These are phyloP conservation scores for Tangara arthus DNA, from an alignment of 2,797 vertebrate species.

Conservation along the genomic window DNA sequence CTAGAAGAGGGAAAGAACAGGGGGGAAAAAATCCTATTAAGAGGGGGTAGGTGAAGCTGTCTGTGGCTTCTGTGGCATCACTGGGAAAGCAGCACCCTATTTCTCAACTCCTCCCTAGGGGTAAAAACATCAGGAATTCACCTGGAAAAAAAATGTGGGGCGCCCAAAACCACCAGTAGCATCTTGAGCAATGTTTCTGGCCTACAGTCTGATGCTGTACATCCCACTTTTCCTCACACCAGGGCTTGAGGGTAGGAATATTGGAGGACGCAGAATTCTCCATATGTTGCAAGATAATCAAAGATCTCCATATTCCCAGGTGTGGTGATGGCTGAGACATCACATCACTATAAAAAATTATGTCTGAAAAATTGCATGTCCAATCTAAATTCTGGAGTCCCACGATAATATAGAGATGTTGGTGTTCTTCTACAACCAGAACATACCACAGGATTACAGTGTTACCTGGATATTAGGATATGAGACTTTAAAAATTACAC, in stretches of 20 bases:
- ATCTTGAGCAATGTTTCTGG: fast-evolving
- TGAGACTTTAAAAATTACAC: fast-evolving
- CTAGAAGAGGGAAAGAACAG: neutral
- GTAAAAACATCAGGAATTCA: neutral
- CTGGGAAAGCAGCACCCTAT: neutral
- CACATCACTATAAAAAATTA: fast-evolving
- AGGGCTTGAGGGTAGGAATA: neutral
- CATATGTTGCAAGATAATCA: neutral
- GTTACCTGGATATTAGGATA: neutral
- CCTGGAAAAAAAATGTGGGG: neutral
- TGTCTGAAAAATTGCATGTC: neutral
- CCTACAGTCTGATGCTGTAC: fast-evolving
- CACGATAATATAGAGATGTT: fast-evolving
- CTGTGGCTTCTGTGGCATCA: neutral
- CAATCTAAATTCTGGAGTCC: neutral
- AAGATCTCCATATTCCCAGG: fast-evolving
- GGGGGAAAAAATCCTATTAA: fast-evolving
- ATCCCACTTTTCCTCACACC: neutral
- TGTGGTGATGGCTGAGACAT: fast-evolving
- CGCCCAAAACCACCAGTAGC: fast-evolving
- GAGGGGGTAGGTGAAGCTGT: neutral
- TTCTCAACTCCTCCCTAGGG: neutral
- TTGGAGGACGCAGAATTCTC: neutral
- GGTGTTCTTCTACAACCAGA: neutral
- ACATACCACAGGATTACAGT: neutral